Evolutionary conservation across 2,888 invertebrate genomes (phyloP).

Genomic region (Caenorhabditis japonica): DNA sequence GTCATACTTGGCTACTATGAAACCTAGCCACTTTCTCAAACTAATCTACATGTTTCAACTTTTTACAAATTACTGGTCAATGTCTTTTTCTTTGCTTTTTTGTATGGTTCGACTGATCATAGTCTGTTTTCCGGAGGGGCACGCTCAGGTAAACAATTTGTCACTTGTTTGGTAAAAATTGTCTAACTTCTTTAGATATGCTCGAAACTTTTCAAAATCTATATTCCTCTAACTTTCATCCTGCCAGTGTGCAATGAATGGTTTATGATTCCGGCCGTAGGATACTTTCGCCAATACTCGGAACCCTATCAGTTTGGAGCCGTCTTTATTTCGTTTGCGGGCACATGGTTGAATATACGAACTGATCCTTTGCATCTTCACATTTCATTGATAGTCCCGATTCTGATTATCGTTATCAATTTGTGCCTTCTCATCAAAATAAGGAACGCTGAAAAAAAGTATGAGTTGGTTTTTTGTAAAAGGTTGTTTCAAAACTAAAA

Average conservation of each 20-base stretch:
- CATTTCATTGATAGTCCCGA: neutral
- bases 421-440: neutral
- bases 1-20: neutral
- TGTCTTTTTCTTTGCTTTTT: constrained; percentile 7
- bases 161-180: neutral
- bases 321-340: constrained; percentile 7
- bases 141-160: neutral
- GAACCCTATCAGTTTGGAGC: constrained; percentile 1
- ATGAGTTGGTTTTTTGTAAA: neutral
- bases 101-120: constrained; percentile 8
- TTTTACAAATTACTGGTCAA: constrained; percentile 12
- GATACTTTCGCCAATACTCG: constrained; percentile 1
- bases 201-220: neutral
- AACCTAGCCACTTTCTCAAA: constrained; percentile 1
- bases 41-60: constrained; percentile 4
- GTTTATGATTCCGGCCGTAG: constrained; percentile 7
- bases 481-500: neutral
- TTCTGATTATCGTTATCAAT: neutral
- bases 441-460: neutral
- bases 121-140: constrained; percentile 1
- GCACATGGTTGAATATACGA: neutral
- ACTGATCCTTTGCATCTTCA: constrained; percentile 4
- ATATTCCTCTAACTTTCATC: neutral
- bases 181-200: neutral
- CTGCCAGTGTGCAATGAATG: neutral